phyloP scores from a whole-genome alignment of 2,888 invertebrate genomes.

The Pogonocherus hispidulus region DNA sequence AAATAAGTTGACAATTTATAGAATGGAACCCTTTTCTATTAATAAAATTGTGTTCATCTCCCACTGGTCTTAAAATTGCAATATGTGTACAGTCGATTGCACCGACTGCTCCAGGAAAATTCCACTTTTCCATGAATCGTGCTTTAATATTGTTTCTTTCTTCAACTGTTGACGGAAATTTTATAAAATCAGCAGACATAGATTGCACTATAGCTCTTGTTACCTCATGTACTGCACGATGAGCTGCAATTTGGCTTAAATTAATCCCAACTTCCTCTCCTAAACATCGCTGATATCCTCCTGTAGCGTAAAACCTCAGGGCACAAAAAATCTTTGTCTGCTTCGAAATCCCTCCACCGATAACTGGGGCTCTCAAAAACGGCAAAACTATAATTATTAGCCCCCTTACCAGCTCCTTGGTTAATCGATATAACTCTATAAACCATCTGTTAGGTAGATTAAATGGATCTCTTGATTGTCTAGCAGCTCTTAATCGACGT shows the following conservation, averaged over 20 bases:
- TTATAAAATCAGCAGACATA: neutral
- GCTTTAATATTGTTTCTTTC: neutral
- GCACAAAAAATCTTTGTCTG: neutral
- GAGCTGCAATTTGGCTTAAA: neutral
- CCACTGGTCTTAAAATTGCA: neutral
- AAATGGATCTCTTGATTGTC: neutral
- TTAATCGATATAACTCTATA: neutral
- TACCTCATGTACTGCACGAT: neutral
- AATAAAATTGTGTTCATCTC: neutral
- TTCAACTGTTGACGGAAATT: neutral
- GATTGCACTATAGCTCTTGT: neutral
- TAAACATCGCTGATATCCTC: neutral
- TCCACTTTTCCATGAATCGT: neutral
- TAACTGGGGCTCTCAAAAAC: neutral
- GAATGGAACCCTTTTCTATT: neutral
- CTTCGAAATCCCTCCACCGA: neutral
- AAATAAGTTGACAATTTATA: slow-evolving; percentile 2
- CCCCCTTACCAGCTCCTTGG: neutral
- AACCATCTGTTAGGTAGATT: neutral
- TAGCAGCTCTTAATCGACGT: neutral
- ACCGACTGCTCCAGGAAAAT: neutral
- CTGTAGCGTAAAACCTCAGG: neutral
- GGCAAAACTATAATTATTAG: neutral
- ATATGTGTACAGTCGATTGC: neutral
- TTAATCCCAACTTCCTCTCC: neutral